Base-by-base conservation (phyloP, 2,797 vertebrate species). In the Pelochelys cantorii region DNA sequence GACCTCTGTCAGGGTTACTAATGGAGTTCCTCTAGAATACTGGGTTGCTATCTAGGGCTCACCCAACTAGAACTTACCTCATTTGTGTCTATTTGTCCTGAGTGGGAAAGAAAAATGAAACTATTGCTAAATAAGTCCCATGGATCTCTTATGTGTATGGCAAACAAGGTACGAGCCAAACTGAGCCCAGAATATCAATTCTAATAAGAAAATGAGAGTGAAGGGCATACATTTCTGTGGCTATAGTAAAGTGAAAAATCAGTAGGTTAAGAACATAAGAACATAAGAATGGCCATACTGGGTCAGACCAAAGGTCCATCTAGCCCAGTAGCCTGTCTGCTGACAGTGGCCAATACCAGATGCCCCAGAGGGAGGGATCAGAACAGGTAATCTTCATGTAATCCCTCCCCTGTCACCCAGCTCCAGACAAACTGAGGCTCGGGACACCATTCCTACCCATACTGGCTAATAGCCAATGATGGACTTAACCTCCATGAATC, bases 51-150 rank as follows among this genome's bases (percentile, higher is more conserved):
- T 87, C 81, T 81, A 87, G n/a, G 87, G 59, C n/a, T 94, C 90
- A 86, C 90, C 83, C 88, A 83, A 59, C 25, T 68, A 54, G 83
- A 89, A 91, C 1, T 92, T 92, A 71, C 83, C 87, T 53, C 0
- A 2, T 53, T 87, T 75, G 82, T 81, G 84, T 87, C 89, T 83
- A 81, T 93, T 94, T 93, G 79, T 85, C 89, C 37, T 0, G 37
- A 77, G n/a, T 71, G 88, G 89, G 88, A 94, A 92, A 86, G 42
- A 87, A 81, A 88, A 94, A 81, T 31, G 3, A 87, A 96, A 81
- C 42, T 85, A 23, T n/a, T 71, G 22, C 81, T 87, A 83, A 81
- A 86, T 93, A 34, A 83, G 29, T 96, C 75, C 87, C 81, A 89
- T 3, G 12, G 5, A 10, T 79, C 7, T 83, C 59, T 88, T 62